Percentiles rank a stretch among this genome's conserved stretches.
phyloP scores from a whole-genome alignment of 2,113 vertebrate species.

The Sebastes fasciatus region DNA sequence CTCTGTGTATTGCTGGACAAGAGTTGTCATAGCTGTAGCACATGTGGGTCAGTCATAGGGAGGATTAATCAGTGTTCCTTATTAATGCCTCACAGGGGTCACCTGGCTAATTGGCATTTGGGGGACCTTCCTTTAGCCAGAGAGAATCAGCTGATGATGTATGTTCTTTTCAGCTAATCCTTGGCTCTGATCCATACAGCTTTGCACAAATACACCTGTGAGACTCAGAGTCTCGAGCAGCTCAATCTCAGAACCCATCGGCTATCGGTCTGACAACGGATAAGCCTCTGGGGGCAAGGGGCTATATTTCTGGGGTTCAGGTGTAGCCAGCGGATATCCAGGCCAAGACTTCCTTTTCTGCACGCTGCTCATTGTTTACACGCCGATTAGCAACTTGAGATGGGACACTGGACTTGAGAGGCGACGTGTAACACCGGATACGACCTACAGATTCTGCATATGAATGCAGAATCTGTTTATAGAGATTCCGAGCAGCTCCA shows the following conservation, averaged over 20 bases:
- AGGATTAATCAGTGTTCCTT: conserved; percentile 5
- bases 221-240: not conserved
- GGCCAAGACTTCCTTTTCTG: too few species aligned
- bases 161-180: not conserved
- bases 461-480: too few species aligned
- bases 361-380: too few species aligned
- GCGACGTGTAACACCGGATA: too few species aligned
- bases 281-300: too few species aligned
- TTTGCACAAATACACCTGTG: conserved; percentile 1
- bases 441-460: too few species aligned
- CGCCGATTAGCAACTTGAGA: too few species aligned
- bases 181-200: conserved; percentile 1
- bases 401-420: too few species aligned
- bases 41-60: not conserved
- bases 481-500: not conserved
- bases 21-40: not conserved
- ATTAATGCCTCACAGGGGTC: conserved; percentile 13
- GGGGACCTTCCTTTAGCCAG: conserved; percentile 8
- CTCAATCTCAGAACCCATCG: not conserved
- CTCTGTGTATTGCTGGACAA: not conserved
- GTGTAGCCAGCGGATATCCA: too few species aligned
- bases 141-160: not conserved
- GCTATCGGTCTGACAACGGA: too few species aligned
- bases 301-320: too few species aligned
- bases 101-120: conserved; percentile 22